Evolutionary conservation across 2,113 vertebrate species (phyloP).

Genomic region (Sphyrna mokarran): DNA sequence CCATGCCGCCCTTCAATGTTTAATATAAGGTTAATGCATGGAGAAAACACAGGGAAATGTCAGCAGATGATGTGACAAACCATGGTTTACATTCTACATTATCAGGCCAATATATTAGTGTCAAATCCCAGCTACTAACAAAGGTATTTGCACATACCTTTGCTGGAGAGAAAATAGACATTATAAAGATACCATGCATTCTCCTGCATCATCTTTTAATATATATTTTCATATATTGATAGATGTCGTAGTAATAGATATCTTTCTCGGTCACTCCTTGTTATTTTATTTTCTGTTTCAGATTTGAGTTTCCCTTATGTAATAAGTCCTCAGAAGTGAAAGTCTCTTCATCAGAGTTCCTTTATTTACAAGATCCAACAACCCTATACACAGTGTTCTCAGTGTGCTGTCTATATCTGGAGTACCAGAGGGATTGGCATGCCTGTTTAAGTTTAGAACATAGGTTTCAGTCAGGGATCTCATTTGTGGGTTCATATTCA

Average conservation of each 20-base stretch:
- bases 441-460: no score
- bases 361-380: no score
- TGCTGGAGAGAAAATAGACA: no score
- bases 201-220: not conserved
- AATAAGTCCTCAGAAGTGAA: no score
- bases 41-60: not conserved
- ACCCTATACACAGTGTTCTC: no score
- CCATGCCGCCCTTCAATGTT: no score
- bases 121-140: not conserved
- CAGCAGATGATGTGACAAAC: not conserved
- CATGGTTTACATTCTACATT: not conserved
- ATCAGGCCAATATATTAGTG: not conserved
- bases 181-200: not conserved
- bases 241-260: not conserved
- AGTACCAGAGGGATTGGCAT: no score
- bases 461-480: no score
- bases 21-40: not conserved
- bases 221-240: not conserved
- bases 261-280: not conserved
- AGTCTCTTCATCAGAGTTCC: no score
- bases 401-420: no score
- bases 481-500: no score
- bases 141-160: not conserved
- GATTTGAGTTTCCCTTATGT: not conserved
- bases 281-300: not conserved